phyloP scores from a whole-genome alignment of 2,797 vertebrate species.

The Carcharodon carcharias region DNA sequence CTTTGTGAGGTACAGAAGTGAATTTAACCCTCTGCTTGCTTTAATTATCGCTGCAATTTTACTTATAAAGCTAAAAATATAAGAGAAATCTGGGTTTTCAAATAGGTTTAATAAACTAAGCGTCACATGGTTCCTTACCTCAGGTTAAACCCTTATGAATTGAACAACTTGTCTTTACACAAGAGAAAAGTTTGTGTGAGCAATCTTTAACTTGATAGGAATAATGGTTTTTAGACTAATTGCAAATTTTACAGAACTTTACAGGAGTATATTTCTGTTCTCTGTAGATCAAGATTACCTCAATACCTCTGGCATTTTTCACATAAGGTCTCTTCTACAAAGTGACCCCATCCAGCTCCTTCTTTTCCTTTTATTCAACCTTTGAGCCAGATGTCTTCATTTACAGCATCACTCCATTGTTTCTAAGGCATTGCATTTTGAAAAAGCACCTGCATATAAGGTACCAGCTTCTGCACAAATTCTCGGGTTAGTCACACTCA shows the following conservation, averaged over 20 bases:
- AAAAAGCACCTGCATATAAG: neutral
- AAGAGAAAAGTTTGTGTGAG: neutral
- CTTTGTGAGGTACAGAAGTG: neutral
- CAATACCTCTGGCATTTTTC: neutral
- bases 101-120: neutral
- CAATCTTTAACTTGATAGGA: neutral
- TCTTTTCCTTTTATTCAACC: neutral
- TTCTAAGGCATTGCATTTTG: neutral
- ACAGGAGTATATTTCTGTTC: neutral
- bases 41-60: neutral
- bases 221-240: neutral
- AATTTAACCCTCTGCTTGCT: neutral
- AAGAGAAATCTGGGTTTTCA: neutral
- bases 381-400: neutral
- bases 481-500: neutral
- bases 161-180: neutral
- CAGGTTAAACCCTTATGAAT: neutral
- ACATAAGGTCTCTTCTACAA: neutral
- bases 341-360: neutral
- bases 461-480: neutral
- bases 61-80: neutral
- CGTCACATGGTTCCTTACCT: neutral
- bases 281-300: neutral
- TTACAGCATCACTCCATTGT: neutral
- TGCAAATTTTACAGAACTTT: neutral